Conservation (phyloP, 2,888 invertebrate genomes). For the Nephrotoma flavescens region DNA sequence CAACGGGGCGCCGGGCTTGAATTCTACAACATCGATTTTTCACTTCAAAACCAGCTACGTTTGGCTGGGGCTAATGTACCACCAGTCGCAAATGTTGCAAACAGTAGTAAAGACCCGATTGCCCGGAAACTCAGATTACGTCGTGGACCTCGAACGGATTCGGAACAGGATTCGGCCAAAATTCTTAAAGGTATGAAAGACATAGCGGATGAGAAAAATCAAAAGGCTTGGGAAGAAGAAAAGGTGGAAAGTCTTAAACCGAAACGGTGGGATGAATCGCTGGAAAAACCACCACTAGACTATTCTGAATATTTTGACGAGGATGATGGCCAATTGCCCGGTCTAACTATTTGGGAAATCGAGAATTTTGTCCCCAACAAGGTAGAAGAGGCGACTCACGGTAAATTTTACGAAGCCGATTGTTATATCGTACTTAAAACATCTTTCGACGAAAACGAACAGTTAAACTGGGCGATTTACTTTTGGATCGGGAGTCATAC, state of each 20-base stretch:
- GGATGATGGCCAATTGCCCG: constrained; percentile 84
- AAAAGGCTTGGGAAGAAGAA: constrained; percentile 34
- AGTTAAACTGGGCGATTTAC: constrained; percentile 87
- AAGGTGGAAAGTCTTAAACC: constrained; percentile 54
- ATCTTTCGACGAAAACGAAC: constrained; percentile 63
- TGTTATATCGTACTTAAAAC: constrained; percentile 96
- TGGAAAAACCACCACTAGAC: constrained; percentile 89
- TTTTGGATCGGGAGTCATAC: constrained; percentile 98
- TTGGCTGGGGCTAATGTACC: constrained; percentile 81
- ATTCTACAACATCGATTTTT: constrained; percentile 98
- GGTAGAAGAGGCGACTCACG: constrained; percentile 84
- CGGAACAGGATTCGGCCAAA: constrained; percentile 75
- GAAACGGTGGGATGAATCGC: constrained; percentile 89
- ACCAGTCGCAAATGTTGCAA: constrained; percentile 49
- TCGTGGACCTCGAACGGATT: constrained; percentile 64
- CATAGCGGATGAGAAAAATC: constrained; percentile 51
- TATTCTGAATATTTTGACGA: constrained; percentile 96
- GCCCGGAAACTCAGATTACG: constrained; percentile 84
- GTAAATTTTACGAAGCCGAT: constrained; percentile 98
- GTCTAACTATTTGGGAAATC: constrained; percentile 95
- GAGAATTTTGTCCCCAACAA: constrained; percentile 97
- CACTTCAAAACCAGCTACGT: constrained; percentile 84
- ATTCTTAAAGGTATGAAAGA: constrained; percentile 66
- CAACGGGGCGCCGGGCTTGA: constrained; percentile 67
- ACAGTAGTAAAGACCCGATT: constrained; percentile 74